phyloP scores from a whole-genome alignment of 2,888 invertebrate genomes.

The Cephonodes hylas region DNA sequence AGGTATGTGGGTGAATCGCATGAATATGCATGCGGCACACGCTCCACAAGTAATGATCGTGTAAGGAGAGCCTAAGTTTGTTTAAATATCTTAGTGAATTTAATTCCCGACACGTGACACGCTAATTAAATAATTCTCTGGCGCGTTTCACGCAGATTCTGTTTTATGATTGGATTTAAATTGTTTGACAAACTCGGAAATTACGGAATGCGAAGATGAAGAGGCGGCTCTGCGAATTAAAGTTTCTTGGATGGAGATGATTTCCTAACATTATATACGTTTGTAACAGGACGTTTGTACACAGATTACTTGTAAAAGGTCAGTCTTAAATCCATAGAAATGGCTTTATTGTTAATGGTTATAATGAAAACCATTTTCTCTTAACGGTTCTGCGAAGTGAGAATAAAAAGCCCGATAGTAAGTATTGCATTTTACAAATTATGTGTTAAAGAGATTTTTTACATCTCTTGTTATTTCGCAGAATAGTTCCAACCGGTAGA shows the following conservation, averaged over 20 bases:
- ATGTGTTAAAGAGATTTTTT: too few species aligned
- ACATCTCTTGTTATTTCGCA: too few species aligned
- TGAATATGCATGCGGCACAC: slow-evolving; percentile 9
- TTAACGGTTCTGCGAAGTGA: too few species aligned
- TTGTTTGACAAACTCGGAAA: slow-evolving; percentile 1
- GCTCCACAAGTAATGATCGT: slow-evolving; percentile 5
- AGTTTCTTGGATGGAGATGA: background rate
- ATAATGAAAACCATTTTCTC: too few species aligned
- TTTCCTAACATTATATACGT: background rate
- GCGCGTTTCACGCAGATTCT: slow-evolving; percentile 2
- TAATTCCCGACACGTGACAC: slow-evolving; percentile 7
- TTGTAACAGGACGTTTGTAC: background rate
- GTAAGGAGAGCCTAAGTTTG: slow-evolving; percentile 7
- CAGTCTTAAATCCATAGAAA: too few species aligned
- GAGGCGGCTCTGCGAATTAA: background rate
- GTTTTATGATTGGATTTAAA: slow-evolving; percentile 8
- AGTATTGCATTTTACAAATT: too few species aligned
- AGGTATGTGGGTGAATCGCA: background rate
- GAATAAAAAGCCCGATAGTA: too few species aligned
- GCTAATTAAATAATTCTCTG: slow-evolving; percentile 5
- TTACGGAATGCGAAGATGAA: background rate
- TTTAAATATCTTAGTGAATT: slow-evolving; percentile 9
- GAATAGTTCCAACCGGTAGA: too few species aligned
- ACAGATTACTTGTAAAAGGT: too few species aligned
- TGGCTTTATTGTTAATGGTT: too few species aligned